Base-by-base conservation (phyloP, 2,797 vertebrate species). In the Microhierax caerulescens region DNA sequence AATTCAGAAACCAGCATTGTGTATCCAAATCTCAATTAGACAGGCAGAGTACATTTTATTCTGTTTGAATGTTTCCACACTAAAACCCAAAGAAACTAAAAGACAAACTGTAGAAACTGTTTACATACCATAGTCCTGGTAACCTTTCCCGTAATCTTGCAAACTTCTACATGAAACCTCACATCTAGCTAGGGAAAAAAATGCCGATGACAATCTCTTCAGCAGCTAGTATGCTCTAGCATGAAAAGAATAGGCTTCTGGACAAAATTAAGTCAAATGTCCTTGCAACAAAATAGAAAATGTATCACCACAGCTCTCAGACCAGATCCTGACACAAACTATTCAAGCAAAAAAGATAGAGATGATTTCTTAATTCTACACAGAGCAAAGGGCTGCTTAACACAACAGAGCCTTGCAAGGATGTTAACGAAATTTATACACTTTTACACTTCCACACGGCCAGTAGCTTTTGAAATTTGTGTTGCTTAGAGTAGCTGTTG, bases 381-480 rank as follows among this genome's bases (percentile, higher is more conserved):
- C 43, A 32, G 24, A 88, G n/a, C 57, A 43, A 81, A 91, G 63
- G 32, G n/a, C 45, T 86, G 39, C 53, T 77, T 64, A 84, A 75
- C 53, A 70, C 36, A 95, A 80, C 69, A 63, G 11, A 94, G 57
- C 32, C 90, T 97, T 97, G 86, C 60, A 88, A 94, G 84, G 95
- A 48, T 28, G 22, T 60, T 60, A 32, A 43, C 51, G 77, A 93
- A 64, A 85, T 91, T 95, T 87, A 69, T 56, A 43, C 34, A 57
- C 25, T 83, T 97, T 94, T 94, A 61, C 77, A 72, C 50, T 90
- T 96, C 78, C 60, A 41, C 70, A 2, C 43, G 43, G 57, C 78
- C 76, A 28, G 32, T 16, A 85, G 50, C 50, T 96, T 95, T 93
- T 95, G 39, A 88, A 95, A 95, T 23, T 24, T 7, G 5, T 72